Evolutionary conservation across 2,113 vertebrate species (phyloP).

Genomic region (Corythornis vintsioides): DNA sequence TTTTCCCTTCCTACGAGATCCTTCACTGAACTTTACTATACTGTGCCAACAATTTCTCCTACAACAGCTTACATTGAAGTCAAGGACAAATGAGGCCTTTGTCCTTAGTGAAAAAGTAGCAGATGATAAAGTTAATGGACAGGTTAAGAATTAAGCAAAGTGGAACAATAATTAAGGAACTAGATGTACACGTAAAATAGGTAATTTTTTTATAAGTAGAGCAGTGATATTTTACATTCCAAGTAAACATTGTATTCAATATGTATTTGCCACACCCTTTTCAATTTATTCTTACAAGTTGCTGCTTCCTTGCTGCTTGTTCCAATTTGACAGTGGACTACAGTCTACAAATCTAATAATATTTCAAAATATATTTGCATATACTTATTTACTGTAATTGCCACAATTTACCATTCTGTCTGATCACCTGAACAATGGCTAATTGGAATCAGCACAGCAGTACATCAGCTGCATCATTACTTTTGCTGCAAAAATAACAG

Average conservation of each 20-base stretch:
- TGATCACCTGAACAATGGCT: not conserved
- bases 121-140: not conserved
- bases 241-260: not conserved
- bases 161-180: not conserved
- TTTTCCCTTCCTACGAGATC: not conserved
- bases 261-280: not conserved
- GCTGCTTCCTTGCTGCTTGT: not conserved
- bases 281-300: not conserved
- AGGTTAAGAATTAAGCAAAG: not conserved
- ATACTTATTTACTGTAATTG: not conserved
- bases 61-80: not conserved
- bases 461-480: not conserved
- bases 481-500: not conserved
- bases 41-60: not conserved
- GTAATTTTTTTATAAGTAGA: not conserved
- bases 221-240: not conserved
- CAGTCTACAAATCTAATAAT: not conserved
- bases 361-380: constrained; percentile 1
- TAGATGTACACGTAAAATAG: not conserved
- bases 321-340: not conserved
- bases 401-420: not conserved
- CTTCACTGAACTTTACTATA: not conserved
- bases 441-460: not conserved
- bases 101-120: not conserved
- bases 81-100: not conserved